Percentiles rank a stretch among this genome's conserved stretches.
These are phyloP conservation scores for Typhlichthys subterraneus DNA, from an alignment of 2,797 vertebrate species.

Conservation along the genomic window DNA sequence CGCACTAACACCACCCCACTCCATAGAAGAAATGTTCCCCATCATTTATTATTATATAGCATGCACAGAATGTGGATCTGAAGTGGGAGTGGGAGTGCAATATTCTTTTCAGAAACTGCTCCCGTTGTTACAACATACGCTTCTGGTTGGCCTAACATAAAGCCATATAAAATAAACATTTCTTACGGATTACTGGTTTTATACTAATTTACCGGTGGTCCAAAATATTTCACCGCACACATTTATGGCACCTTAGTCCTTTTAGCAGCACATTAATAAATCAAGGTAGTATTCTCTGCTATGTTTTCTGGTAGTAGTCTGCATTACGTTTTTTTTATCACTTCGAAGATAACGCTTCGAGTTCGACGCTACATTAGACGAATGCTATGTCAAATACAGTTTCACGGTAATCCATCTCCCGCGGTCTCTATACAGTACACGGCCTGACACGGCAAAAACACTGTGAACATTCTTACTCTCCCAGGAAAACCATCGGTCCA, in stretches of 20 bases:
- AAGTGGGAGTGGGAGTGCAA: not conserved
- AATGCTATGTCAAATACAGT: constrained; percentile 31
- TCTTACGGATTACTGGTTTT: constrained; percentile 29
- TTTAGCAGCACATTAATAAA: constrained; percentile 31
- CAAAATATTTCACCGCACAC: constrained; percentile 20
- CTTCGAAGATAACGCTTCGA: constrained; percentile 24
- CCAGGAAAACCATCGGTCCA: constrained; percentile 44
- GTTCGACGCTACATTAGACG: constrained; percentile 20
- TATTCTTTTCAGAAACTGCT: not conserved
- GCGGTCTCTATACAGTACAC: constrained; percentile 9
- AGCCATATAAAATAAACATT: constrained; percentile 10
- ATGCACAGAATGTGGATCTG: not conserved
- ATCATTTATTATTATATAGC: constrained; percentile 1
- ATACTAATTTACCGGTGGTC: not conserved
- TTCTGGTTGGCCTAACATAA: not conserved
- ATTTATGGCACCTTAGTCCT: constrained; percentile 13
- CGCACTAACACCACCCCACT: too few relatives aligned
- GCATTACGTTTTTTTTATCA: constrained; percentile 25
- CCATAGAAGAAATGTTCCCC: not conserved
- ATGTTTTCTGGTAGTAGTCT: constrained; percentile 15
- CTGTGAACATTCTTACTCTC: constrained; percentile 52
- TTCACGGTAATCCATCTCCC: constrained; percentile 29
- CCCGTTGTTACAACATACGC: not conserved
- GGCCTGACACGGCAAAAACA: constrained; percentile 41
- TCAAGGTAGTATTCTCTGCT: constrained; percentile 22